Evolutionary conservation across 1,140 invertebrate genomes (phyloP).

Genomic region (Megathymus violae): DNA sequence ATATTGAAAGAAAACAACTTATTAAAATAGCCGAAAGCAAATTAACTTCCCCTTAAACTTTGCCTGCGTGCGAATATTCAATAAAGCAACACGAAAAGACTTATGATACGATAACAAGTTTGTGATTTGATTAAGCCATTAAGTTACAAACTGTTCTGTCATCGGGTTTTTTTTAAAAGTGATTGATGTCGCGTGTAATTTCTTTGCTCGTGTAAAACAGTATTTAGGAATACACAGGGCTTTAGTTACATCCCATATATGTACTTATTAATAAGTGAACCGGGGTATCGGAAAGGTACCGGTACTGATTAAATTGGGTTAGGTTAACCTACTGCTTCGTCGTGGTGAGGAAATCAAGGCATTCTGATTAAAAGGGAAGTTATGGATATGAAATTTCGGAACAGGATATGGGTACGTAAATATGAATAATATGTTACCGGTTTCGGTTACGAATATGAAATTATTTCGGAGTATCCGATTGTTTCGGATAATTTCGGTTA

Average conservation of each 20-base stretch:
- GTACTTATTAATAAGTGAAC: too few species aligned
- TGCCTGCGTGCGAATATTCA: not conserved
- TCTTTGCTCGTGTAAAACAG: not conserved
- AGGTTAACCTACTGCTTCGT: too few species aligned
- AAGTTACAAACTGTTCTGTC: conserved; percentile 15
- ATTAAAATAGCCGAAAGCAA: too few species aligned
- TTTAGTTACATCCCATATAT: not conserved
- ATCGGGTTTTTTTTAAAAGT: conserved; percentile 1
- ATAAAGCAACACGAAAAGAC: not conserved
- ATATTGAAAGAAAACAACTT: too few species aligned
- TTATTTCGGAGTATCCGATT: too few species aligned
- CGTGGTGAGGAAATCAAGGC: too few species aligned
- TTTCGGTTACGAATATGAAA: too few species aligned
- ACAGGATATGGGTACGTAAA: too few species aligned
- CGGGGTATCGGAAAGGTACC: not conserved
- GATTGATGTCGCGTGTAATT: conserved; percentile 1
- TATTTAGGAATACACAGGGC: not conserved
- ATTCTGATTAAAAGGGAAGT: too few species aligned
- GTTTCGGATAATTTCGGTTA: too few species aligned
- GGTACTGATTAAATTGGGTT: not conserved
- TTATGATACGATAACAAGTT: not conserved
- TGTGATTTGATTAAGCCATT: conserved; percentile 3
- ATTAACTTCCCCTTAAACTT: not conserved
- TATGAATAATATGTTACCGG: too few species aligned
- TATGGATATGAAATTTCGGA: too few species aligned